Conservation (phyloP, 1,140 invertebrate species). For the Hermetia illucens region DNA sequence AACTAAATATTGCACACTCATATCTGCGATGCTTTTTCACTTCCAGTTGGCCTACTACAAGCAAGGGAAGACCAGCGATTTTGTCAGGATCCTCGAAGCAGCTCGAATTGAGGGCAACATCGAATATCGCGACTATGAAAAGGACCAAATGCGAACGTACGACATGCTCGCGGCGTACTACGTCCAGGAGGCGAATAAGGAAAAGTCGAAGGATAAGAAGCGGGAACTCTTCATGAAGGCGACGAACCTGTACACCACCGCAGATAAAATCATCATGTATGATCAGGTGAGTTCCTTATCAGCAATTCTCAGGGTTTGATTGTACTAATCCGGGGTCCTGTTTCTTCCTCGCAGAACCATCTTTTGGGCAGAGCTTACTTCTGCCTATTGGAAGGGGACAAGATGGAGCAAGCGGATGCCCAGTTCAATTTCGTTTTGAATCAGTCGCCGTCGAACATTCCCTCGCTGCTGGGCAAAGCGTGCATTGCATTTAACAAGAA, state of each 20-base stretch:
- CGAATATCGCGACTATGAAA: conserved; percentile 84
- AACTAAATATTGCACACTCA: not conserved
- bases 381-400: conserved; percentile 94
- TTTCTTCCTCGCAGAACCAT: conserved; percentile 75
- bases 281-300: conserved; percentile 63
- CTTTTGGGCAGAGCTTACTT: conserved; percentile 95
- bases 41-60: conserved; percentile 90
- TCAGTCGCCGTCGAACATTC: conserved; percentile 91
- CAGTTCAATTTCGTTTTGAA: conserved; percentile 99
- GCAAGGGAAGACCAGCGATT: conserved; percentile 81
- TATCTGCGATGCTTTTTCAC: not conserved
- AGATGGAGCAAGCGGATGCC: conserved; percentile 98
- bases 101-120: conserved; percentile 75
- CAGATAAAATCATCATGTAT: conserved; percentile 99
- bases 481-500: conserved; percentile 93
- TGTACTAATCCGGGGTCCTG: conserved; percentile 6
- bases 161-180: conserved; percentile 97
- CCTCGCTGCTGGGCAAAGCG: conserved; percentile 92
- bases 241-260: conserved; percentile 90
- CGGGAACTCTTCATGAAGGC: conserved; percentile 93
- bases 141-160: conserved; percentile 90
- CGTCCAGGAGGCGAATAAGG: conserved; percentile 89
- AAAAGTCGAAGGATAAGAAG: conserved; percentile 92
- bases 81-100: conserved; percentile 84
- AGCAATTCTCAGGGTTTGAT: too few relatives aligned